phyloP scores from a whole-genome alignment of 1,140 invertebrate genomes.

The Diprion similis region DNA sequence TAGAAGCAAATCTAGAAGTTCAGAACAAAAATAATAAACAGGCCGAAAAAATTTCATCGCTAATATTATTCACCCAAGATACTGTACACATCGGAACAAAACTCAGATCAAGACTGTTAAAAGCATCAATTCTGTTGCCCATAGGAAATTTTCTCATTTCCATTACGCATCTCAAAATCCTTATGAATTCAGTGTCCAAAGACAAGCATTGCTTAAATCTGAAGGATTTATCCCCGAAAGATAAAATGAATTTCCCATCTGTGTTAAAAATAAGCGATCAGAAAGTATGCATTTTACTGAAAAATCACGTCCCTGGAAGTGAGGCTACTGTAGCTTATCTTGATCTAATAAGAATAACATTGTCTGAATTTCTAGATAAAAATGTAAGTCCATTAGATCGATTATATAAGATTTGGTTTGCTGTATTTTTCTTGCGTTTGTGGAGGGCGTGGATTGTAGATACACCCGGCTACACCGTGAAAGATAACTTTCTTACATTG shows the following conservation, averaged over 20 bases:
- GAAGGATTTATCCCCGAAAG: constrained; percentile 23
- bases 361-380: neutral
- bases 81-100: constrained; percentile 15
- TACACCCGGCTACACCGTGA: neutral
- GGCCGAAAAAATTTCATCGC: too few species aligned
- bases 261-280: constrained; percentile 14
- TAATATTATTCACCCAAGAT: constrained; percentile 15
- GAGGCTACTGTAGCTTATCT: neutral
- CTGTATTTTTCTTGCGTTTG: neutral
- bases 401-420: neutral
- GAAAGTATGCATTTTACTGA: neutral
- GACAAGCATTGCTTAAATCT: constrained; percentile 27
- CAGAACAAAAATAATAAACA: too few species aligned
- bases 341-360: neutral
- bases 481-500: neutral
- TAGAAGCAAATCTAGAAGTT: constrained; percentile 23
- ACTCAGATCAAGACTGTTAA: constrained; percentile 13
- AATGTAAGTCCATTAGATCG: neutral
- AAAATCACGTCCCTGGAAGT: neutral
- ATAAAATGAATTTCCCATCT: constrained; percentile 30
- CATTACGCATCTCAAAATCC: neutral
- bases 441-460: neutral
- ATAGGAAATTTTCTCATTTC: constrained; percentile 22
- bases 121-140: constrained; percentile 18
- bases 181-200: constrained; percentile 13